Base-by-base conservation (phyloP, 2,888 invertebrate genomes). In the Petrolisthes cinctipes region DNA sequence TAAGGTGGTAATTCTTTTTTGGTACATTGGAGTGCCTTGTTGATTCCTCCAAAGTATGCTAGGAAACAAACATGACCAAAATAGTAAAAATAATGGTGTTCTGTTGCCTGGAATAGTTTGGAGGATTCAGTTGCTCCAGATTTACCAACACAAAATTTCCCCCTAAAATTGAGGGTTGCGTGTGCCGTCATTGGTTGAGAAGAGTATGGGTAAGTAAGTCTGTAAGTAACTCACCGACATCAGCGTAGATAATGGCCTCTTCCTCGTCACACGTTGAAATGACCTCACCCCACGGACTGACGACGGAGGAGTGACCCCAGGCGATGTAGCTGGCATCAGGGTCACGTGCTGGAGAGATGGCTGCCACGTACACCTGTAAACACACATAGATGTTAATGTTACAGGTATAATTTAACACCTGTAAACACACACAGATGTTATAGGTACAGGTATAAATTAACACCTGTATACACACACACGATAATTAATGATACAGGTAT, bases 281-380 rank as follows among this genome's bases (percentile, higher is more conserved):
- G 0, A 98, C 95, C 88, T 95, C 94, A 0, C 96, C 96, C 97
- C 97, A 97, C 0, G 98, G 98, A 94, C 95, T 95, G 11, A 96
- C 95, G 11, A 97, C 93, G 92, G 95, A 94, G 14, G 97, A 96
- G 93, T 98, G 97, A 0, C 98, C 98, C 95, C 96, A 98, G 14
- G 97, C 97, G 73, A 96, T 94, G 93, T 98, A 99, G 0, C 94
- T 94, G 3, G 97, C 95, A 6, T 93, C 93, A 78, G 92, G 92
- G 92, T 96, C 96, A 90, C 97, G 94, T 1, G 99, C 97, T 0
- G 97, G 97, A 81, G 97, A 96, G 82, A 97, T 95, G 1, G 96
- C 95, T 51, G 96, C 97, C 71, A 98, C 96, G 94, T 95, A 99
- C 79, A 97, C 89, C 92, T 92, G 91, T 20, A 56, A 89, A 83